These are phyloP conservation scores for Plotosus lineatus DNA, from an alignment of 2,113 vertebrate genomes.

Conservation along the genomic window DNA sequence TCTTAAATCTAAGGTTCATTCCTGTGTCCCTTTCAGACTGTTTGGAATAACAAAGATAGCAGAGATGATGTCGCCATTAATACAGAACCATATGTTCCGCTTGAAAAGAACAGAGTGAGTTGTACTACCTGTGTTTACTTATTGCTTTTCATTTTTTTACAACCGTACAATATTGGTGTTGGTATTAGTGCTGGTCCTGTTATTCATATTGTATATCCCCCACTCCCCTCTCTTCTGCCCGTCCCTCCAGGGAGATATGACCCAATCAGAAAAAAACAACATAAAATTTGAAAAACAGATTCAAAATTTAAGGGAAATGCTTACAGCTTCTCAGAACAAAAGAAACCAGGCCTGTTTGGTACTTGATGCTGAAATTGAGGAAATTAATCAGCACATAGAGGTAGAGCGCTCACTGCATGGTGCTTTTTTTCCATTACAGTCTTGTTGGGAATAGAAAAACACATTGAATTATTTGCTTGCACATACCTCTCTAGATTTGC, in stretches of 20 bases:
- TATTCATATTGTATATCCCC: not conserved
- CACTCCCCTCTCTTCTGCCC: not conserved
- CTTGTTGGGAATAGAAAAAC: not conserved
- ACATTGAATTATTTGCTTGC: not conserved
- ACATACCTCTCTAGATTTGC: constrained; percentile 72
- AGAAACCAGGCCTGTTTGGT: constrained; percentile 56
- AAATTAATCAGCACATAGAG: constrained; percentile 67
- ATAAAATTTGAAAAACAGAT: constrained; percentile 69
- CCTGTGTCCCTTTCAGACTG: constrained; percentile 67
- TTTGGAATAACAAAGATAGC: constrained; percentile 57
- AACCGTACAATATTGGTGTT: not conserved
- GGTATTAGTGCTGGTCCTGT: not conserved
- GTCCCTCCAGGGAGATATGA: constrained; percentile 78
- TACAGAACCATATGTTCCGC: constrained; percentile 77
- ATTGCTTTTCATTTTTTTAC: not conserved
- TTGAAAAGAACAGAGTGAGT: constrained; percentile 83
- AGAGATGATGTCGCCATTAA: constrained; percentile 74
- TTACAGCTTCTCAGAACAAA: constrained; percentile 56
- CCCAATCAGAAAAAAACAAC: constrained; percentile 73
- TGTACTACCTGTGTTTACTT: not conserved
- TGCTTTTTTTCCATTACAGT: not conserved
- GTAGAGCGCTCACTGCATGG: constrained; percentile 59
- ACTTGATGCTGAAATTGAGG: constrained; percentile 70
- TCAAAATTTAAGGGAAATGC: constrained; percentile 56
- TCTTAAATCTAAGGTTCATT: not conserved